Evolutionary conservation across 30 jellyfish, hydroid and myxozoan species (phyloP).

Genomic region (Aurelia sp.): DNA sequence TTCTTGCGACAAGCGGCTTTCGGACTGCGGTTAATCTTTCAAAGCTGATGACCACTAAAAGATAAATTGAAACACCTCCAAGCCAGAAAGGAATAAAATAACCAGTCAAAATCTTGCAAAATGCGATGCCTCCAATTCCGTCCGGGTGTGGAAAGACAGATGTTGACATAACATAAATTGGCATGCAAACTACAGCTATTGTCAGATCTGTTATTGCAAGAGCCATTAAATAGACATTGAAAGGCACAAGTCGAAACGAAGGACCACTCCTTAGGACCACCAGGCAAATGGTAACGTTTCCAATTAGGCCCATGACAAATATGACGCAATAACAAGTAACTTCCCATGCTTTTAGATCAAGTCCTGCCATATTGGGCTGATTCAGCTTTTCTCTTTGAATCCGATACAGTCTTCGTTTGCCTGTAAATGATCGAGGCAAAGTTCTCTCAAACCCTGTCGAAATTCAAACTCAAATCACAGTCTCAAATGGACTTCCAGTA

Average conservation of each 20-base stretch:
- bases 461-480: too few relatives aligned
- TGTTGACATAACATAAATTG: conserved; percentile 73
- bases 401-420: too few relatives aligned
- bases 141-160: conserved; percentile 64
- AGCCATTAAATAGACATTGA: conserved; percentile 70
- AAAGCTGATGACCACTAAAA: conserved; percentile 76
- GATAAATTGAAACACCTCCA: conserved; percentile 72
- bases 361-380: conserved; percentile 28
- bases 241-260: conserved; percentile 58
- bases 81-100: conserved; percentile 79
- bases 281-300: conserved; percentile 66
- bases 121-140: conserved; percentile 56
- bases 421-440: too few relatives aligned
- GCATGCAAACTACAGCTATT: conserved; percentile 56
- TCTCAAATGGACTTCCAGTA: too few relatives aligned
- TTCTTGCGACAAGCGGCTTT: conserved; percentile 50
- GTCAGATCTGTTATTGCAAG: conserved; percentile 74
- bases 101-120: conserved; percentile 78
- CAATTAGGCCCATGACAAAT: conserved; percentile 62
- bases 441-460: too few relatives aligned
- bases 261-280: conserved; percentile 60
- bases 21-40: conserved; percentile 79
- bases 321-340: conserved; percentile 68
- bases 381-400: too few relatives aligned
- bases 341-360: conserved; percentile 66